phyloP scores from a whole-genome alignment of 2,113 vertebrate genomes.

The Pomatorhinus ruficollis region DNA sequence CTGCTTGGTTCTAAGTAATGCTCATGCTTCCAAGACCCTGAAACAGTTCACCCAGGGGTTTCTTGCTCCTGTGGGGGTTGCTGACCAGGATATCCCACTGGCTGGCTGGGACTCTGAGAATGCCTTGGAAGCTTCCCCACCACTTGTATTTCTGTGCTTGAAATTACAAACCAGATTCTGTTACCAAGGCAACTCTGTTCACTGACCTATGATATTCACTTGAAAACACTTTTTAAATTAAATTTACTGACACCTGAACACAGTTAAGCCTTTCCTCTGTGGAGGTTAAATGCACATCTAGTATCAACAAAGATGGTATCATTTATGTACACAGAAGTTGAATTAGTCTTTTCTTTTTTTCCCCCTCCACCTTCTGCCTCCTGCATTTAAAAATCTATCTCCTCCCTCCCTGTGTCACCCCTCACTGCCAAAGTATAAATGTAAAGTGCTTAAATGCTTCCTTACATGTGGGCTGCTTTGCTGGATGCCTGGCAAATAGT shows the following conservation, averaged over 20 bases:
- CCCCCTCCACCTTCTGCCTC: not conserved
- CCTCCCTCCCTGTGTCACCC: not conserved
- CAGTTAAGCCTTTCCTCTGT: not conserved
- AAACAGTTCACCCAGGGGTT: not conserved
- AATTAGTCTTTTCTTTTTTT: not conserved
- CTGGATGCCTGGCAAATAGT: not conserved
- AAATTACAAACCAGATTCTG: conserved; percentile 25
- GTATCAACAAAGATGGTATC: not conserved
- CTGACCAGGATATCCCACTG: not conserved
- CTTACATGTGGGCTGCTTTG: not conserved
- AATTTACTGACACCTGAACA: conserved; percentile 17
- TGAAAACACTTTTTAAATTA: conserved; percentile 33
- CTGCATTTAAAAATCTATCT: not conserved
- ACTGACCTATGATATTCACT: conserved; percentile 16
- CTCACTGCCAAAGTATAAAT: not conserved
- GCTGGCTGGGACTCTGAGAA: conserved; percentile 59
- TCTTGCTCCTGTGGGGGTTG: not conserved
- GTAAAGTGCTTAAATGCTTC: not conserved
- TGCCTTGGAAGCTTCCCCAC: conserved; percentile 43
- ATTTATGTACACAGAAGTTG: not conserved
- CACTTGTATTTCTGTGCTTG: conserved; percentile 61
- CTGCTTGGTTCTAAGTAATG: not conserved
- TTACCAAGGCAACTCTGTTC: conserved; percentile 80
- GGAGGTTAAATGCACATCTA: not conserved
- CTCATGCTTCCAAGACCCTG: fast-evolving